A percentile compares a stretch with the other conserved stretches of the same genome.
Evolutionary conservation across 64 coral and sea anemone species (phyloP).

Genomic region (Anthopleura sola): DNA sequence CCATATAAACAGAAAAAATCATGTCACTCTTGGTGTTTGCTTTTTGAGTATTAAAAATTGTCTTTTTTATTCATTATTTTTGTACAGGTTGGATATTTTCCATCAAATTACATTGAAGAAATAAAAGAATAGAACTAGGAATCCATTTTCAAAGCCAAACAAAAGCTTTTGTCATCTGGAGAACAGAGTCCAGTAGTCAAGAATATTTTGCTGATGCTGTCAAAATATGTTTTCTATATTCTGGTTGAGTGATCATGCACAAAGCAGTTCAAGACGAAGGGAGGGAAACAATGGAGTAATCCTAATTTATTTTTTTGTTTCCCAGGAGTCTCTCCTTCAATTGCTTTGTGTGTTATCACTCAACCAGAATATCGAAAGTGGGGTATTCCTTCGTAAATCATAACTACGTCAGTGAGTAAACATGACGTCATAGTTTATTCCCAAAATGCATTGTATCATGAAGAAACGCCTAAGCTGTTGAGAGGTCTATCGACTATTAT

Average conservation of each 20-base stretch:
- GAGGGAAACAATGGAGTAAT: too few relatives aligned
- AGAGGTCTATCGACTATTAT: background rate
- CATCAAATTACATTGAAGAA: constrained; percentile 74
- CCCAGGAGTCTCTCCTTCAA: too few relatives aligned
- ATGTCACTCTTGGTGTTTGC: too few relatives aligned
- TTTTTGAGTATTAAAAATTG: background rate
- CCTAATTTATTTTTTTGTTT: too few relatives aligned
- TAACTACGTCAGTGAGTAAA: background rate
- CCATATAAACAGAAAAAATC: too few relatives aligned
- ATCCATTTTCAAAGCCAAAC: background rate
- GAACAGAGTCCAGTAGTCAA: background rate
- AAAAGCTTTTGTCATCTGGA: background rate
- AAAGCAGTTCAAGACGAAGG: too few relatives aligned
- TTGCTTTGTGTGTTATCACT: too few relatives aligned
- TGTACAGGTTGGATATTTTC: constrained; percentile 77
- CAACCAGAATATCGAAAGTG: too few relatives aligned
- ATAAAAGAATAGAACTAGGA: background rate
- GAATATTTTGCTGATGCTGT: background rate
- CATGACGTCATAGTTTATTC: background rate
- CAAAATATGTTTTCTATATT: background rate
- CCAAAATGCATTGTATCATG: background rate
- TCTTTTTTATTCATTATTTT: background rate
- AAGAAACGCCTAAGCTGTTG: background rate
- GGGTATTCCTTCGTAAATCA: too few relatives aligned
- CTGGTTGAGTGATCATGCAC: too few relatives aligned